These are phyloP conservation scores for Lates japonicus DNA, from an alignment of 2,797 vertebrate species.

Conservation along the genomic window DNA sequence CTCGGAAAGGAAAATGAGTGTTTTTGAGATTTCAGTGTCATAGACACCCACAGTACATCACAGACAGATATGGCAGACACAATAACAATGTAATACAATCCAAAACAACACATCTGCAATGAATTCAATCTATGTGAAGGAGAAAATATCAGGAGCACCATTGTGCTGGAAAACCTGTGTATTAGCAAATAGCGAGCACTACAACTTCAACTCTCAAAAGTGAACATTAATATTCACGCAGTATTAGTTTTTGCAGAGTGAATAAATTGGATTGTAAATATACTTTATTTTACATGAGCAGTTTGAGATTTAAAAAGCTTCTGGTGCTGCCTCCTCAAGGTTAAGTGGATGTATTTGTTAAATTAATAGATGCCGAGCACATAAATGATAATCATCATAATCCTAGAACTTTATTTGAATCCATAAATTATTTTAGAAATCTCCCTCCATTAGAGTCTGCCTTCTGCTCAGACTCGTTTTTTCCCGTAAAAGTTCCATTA, in stretches of 20 bases:
- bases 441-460: neutral
- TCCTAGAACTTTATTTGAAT: conserved; percentile 42
- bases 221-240: neutral
- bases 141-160: conserved; percentile 16
- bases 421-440: conserved; percentile 34
- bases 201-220: neutral
- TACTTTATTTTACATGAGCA: conserved; percentile 13
- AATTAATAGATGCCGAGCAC: neutral
- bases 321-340: conserved; percentile 1
- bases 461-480: conserved; percentile 12
- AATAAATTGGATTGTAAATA: conserved; percentile 24
- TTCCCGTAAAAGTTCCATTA: conserved; percentile 31
- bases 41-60: conserved; percentile 14
- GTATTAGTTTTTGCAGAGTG: neutral
- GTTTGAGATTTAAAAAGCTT: conserved; percentile 38
- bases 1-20: conserved; percentile 37
- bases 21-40: conserved; percentile 30
- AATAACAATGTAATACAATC: conserved; percentile 25
- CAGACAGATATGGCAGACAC: neutral
- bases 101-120: conserved; percentile 17
- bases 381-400: conserved; percentile 33
- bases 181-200: neutral
- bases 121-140: conserved; percentile 18
- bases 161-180: neutral
- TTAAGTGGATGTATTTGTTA: conserved; percentile 9